Conservation (phyloP, 2,888 invertebrate genomes). For the Eupithecia tripunctaria region DNA sequence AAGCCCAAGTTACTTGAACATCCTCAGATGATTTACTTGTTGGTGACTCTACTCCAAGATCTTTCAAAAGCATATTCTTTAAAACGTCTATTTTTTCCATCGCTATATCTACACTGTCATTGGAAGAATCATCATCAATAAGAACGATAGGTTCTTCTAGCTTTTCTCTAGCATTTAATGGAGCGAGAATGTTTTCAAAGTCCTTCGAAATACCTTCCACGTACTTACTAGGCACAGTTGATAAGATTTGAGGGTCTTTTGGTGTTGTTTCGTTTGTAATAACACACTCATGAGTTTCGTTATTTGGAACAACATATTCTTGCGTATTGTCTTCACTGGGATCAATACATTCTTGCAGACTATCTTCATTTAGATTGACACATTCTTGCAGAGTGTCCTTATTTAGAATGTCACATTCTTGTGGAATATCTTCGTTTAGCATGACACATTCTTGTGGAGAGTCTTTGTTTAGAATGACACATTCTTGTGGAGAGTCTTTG, state of each 20-base stretch:
- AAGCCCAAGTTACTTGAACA: slow-evolving; percentile 19
- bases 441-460: not conserved
- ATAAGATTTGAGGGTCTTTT: not conserved
- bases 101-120: slow-evolving; percentile 49
- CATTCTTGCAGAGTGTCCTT: not conserved
- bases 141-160: slow-evolving; percentile 48
- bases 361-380: not conserved
- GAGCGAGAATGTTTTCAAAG: slow-evolving; percentile 26
- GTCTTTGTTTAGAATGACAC: not conserved
- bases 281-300: not conserved
- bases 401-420: not conserved
- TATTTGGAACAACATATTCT: not conserved
- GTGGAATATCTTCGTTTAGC: not conserved
- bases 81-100: slow-evolving; percentile 51
- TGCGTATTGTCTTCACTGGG: not conserved
- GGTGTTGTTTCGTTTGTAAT: not conserved
- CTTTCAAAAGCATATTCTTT: slow-evolving; percentile 55
- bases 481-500: too few relatives aligned
- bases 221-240: slow-evolving; percentile 23
- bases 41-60: slow-evolving; percentile 47
- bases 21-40: slow-evolving; percentile 18
- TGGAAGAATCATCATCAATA: slow-evolving; percentile 67
- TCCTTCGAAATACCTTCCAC: slow-evolving; percentile 27
- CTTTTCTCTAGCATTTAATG: slow-evolving; percentile 12
- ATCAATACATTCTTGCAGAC: not conserved